Evolutionary conservation across 2,888 invertebrate genomes (phyloP).

Genomic region (Chironomus riparius): DNA sequence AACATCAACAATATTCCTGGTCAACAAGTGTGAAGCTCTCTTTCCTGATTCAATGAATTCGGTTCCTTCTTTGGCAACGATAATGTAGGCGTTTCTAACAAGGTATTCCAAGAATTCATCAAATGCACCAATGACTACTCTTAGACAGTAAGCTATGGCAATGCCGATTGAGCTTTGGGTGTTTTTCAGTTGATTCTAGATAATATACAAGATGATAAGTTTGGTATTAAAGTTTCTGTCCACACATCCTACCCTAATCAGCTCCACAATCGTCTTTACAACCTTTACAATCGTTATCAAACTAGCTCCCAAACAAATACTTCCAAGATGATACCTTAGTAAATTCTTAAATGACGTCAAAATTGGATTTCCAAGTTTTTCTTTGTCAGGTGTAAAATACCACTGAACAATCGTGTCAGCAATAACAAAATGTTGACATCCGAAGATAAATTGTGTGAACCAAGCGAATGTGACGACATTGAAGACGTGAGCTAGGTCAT

Average conservation of each 20-base stretch:
- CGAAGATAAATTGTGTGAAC: constrained; percentile 56
- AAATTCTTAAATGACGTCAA: constrained; percentile 44
- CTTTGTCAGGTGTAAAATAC: constrained; percentile 54
- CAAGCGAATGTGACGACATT: constrained; percentile 54
- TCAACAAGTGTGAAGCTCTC: constrained; percentile 52
- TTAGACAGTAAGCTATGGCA: constrained; percentile 47
- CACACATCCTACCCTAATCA: constrained; percentile 30
- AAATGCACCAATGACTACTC: constrained; percentile 57
- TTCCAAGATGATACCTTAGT: constrained; percentile 62
- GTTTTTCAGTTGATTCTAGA: constrained; percentile 40
- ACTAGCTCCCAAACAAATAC: constrained; percentile 66
- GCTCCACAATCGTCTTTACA: constrained; percentile 45
- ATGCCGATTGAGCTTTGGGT: constrained; percentile 45
- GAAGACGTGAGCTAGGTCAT: constrained; percentile 42
- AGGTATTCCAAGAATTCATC: constrained; percentile 58
- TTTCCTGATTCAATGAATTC: constrained; percentile 54
- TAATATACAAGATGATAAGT: no score
- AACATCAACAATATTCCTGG: constrained; percentile 55
- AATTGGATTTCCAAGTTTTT: constrained; percentile 43
- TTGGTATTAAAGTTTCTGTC: no score
- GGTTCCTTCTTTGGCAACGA: constrained; percentile 56
- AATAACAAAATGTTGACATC: constrained; percentile 58
- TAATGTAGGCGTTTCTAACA: constrained; percentile 60
- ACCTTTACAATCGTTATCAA: constrained; percentile 62
- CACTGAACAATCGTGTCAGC: constrained; percentile 56